Evolutionary conservation across 2,888 invertebrate species (phyloP), one percentile per base, ranked within the genome.

Genomic region (Drosophila prolongata): DNA sequence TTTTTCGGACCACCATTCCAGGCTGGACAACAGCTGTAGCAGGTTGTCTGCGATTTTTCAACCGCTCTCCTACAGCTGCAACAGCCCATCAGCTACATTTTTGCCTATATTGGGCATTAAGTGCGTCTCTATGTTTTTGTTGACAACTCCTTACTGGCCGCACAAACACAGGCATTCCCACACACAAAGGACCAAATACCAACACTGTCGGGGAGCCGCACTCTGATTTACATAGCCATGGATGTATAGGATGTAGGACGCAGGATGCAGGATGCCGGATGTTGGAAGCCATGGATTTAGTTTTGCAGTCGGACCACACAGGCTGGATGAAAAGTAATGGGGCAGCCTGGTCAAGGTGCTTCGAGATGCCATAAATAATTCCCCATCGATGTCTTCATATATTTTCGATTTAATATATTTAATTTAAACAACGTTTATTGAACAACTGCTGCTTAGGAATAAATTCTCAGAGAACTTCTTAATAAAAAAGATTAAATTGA

Each of bases 61-160:
- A 67, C 71, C 47, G 69, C 69, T 44, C 61, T 79, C 52, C 64
- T 49, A 57, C 67, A 70, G 64, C 50, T 53, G 64, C 72, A 59
- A 35, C 71, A 80, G 66, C 71, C 79, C 65, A 68, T 52, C 57
- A 53, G 67, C 53, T 54, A 62, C 72, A 74, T 67, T 67, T 67
- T 74, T 59, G 67, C 61, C 59, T 74, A 67, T 75, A 74, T 74
- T 58, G 61, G 67, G 14, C 68, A 61, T 78, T 83, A 87, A 87
- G 84, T 83, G 82, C 84, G 87, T 83, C 82, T 87, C 87, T 75
- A 70, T 87, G 84, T 87, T 83, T 85, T 80, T 83, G 82, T 83
- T 87, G 84, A 83, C 82, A 87, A 84, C 87, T 87, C 79, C 82
- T 82, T 82, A 66, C 78, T 75, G 55, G 59, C 55, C 75, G 56